These are phyloP conservation scores for Okamejei kenojei DNA, from an alignment of 2,797 vertebrate species.

Conservation along the genomic window DNA sequence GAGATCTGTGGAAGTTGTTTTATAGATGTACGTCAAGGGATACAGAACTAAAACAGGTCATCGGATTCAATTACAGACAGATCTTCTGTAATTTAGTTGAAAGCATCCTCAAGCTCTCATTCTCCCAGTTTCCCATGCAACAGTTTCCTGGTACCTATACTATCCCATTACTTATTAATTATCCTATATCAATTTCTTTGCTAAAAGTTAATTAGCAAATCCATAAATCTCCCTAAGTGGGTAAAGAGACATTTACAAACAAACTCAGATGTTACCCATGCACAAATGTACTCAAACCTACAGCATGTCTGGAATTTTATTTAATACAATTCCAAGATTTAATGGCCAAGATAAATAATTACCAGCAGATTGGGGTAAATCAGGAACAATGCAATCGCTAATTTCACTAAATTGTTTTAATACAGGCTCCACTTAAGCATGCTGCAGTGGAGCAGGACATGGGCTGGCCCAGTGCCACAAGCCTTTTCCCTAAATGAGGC, in stretches of 20 bases:
- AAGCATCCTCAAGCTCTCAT: neutral
- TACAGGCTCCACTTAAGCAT: constrained; percentile 23
- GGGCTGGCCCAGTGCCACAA: constrained; percentile 21
- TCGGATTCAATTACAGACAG: neutral
- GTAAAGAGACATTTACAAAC: neutral
- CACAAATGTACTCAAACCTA: constrained; percentile 6
- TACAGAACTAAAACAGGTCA: neutral
- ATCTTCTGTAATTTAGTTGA: neutral
- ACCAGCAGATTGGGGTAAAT: constrained; percentile 34
- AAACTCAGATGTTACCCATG: neutral
- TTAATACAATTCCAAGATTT: constrained; percentile 31
- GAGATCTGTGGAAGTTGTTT: too few relatives aligned
- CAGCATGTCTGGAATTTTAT: constrained; percentile 27
- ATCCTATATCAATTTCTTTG: neutral
- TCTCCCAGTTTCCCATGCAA: neutral
- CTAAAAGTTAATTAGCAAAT: neutral
- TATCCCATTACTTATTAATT: neutral
- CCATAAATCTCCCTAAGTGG: constrained; percentile 16
- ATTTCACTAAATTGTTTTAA: constrained; percentile 38
- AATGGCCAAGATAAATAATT: constrained; percentile 37
- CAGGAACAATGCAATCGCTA: constrained; percentile 32
- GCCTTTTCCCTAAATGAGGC: constrained; percentile 14
- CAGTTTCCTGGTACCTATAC: neutral
- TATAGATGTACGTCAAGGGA: neutral
- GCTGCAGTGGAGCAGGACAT: constrained; percentile 13